Evolutionary conservation across 2,888 invertebrate species (phyloP).

Genomic region (Luperina testacea): DNA sequence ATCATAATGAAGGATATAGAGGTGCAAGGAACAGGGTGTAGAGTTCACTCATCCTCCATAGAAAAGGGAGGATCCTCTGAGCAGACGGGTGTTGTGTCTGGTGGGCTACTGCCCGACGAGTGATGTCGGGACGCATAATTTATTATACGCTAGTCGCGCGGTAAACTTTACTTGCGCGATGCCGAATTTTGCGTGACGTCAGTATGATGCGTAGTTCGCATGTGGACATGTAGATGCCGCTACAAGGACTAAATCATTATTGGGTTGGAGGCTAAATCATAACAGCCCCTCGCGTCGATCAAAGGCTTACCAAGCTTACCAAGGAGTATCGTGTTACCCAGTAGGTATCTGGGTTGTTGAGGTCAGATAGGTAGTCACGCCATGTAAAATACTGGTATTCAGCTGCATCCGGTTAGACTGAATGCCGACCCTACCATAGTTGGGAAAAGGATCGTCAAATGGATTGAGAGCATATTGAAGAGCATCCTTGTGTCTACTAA

Average conservation of each 20-base stretch:
- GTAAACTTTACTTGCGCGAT: not conserved
- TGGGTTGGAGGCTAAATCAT: not conserved
- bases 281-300: not conserved
- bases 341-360: not conserved
- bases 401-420: not conserved
- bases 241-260: too few species aligned
- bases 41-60: not conserved
- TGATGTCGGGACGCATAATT: too few species aligned
- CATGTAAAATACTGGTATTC: not conserved
- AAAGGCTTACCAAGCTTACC: not conserved
- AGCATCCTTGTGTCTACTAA: too few species aligned
- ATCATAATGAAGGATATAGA: not conserved
- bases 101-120: not conserved
- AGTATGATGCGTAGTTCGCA: not conserved
- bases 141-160: not conserved
- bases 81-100: not conserved
- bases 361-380: not conserved
- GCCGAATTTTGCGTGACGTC: not conserved
- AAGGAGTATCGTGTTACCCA: not conserved
- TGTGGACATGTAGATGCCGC: too few species aligned
- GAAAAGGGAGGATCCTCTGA: not conserved
- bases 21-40: not conserved
- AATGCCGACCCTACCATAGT: not conserved
- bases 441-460: not conserved
- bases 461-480: not conserved